Evolutionary conservation across 2,113 vertebrate genomes (phyloP), one percentile per base, ranked within the genome.

Genomic region (Apodemus speciosus): DNA sequence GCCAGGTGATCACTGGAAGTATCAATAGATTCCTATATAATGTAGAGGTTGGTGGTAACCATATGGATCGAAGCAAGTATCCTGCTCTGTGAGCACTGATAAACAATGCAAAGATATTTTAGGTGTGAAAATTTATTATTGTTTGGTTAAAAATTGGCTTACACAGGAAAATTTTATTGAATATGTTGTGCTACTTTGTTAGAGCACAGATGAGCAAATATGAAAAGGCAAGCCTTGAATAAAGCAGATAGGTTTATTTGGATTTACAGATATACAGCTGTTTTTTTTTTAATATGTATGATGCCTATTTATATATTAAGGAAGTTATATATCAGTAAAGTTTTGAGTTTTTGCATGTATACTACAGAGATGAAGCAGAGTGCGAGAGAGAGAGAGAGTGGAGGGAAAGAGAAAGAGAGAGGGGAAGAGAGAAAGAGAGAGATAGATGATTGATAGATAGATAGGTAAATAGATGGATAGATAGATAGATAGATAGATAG

Each of bases 21-120:
- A 51, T 13, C 2, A 43, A 46, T 10, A 7, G 3, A 58, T 0
- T n/a, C 25, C n/a, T 15, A 30, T 7, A 1, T 38, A 27, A 14
- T 1, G 2, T 30, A 13, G 20, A 13, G 9, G 32, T 3, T 38
- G 60, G 15, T 10, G 25, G 9, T 40, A 18, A 2, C 8, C 7
- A 10, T 46, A 9, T 49, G 7, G 38, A 38, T 2, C 21, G 64
- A 38, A 80, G 40, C 38, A 8, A 8, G 2, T 8, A 46, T 43
- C 6, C 0, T 6, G 23, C 4, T 16, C 15, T 13, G 2, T 62
- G 35, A 38, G 30, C 3, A 2, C 9, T n/a, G 14, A 14, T 58
- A 79, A 30, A 0, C 49, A 1, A 20, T 53, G 3, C 20, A 79
- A 23, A 60, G 13, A 9, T 49, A 64, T 80, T 40, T 32, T 16